Percentiles rank a stretch among this genome's conserved stretches.
These are phyloP conservation scores for Phyllotreta striolata DNA, from an alignment of 2,888 invertebrate genomes.

Conservation along the genomic window DNA sequence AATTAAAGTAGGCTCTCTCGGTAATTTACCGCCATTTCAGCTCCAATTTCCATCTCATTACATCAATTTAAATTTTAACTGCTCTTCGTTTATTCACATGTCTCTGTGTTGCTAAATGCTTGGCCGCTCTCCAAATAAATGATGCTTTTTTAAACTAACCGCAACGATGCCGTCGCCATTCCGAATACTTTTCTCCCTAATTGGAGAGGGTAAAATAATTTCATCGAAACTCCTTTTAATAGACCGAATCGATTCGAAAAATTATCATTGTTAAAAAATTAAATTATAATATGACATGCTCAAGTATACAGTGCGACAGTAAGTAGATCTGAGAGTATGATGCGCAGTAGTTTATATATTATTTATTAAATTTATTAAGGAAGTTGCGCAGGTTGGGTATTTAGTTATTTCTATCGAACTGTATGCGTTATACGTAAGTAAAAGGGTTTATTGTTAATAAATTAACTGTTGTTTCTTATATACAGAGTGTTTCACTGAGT, in stretches of 20 bases:
- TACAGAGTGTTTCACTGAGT: too few relatives aligned
- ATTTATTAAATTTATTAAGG: too few relatives aligned
- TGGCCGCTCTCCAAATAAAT: constrained; percentile 45
- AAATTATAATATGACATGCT: too few relatives aligned
- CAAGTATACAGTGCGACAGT: too few relatives aligned
- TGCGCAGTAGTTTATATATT: too few relatives aligned
- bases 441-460: too few relatives aligned
- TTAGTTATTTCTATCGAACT: too few relatives aligned
- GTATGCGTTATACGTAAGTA: too few relatives aligned
- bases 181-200: constrained; percentile 16
- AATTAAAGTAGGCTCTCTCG: constrained; percentile 60
- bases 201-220: constrained; percentile 15
- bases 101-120: constrained; percentile 40
- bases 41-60: constrained; percentile 61
- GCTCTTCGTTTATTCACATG: constrained; percentile 47
- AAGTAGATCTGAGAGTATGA: too few relatives aligned
- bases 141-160: constrained; percentile 32
- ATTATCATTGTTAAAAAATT: too few relatives aligned
- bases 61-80: constrained; percentile 58
- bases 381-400: too few relatives aligned
- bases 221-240: constrained; percentile 1
- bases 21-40: constrained; percentile 58
- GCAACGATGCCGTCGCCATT: constrained; percentile 16
- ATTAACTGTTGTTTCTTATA: too few relatives aligned
- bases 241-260: background rate